A percentile compares a stretch with the other conserved stretches of the same genome.
phyloP scores from a whole-genome alignment of 2,888 invertebrate species.

The Microplitis manilae region DNA sequence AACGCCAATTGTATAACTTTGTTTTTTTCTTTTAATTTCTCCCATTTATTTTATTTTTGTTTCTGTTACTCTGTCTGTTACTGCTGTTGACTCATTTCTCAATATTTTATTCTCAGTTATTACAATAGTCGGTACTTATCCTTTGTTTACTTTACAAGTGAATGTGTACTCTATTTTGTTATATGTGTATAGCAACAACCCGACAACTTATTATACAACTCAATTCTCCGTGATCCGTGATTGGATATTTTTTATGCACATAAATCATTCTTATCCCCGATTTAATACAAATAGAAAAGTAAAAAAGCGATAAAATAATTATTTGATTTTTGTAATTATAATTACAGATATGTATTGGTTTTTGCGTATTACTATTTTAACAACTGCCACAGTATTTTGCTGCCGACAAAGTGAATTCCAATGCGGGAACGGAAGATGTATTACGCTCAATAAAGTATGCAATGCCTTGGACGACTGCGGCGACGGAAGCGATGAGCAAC shows the following conservation, averaged over 20 bases:
- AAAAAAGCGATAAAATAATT: background rate
- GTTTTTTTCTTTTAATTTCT: background rate
- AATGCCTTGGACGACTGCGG: slow-evolving; percentile 85
- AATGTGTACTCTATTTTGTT: background rate
- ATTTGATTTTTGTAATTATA: slow-evolving; percentile 23
- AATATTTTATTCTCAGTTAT: background rate
- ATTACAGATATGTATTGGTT: slow-evolving; percentile 67
- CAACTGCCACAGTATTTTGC: slow-evolving; percentile 61
- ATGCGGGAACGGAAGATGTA: slow-evolving; percentile 75
- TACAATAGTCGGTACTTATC: background rate
- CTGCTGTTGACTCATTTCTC: slow-evolving; percentile 4
- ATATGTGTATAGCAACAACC: background rate
- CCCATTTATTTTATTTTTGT: background rate
- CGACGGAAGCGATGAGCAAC: slow-evolving; percentile 84
- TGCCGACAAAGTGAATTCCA: slow-evolving; percentile 75
- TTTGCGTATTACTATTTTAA: slow-evolving; percentile 61
- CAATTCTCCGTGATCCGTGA: no score
- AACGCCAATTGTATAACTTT: background rate
- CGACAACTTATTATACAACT: no score
- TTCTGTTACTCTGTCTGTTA: slow-evolving; percentile 11
- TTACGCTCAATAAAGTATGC: slow-evolving; percentile 83
- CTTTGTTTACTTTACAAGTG: background rate
- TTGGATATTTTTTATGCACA: background rate
- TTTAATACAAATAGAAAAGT: no score
- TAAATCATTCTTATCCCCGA: background rate